A percentile compares a stretch with the other conserved stretches of the same genome.
Conservation (phyloP, 2,888 invertebrate genomes). For the Eudemis profundana region DNA sequence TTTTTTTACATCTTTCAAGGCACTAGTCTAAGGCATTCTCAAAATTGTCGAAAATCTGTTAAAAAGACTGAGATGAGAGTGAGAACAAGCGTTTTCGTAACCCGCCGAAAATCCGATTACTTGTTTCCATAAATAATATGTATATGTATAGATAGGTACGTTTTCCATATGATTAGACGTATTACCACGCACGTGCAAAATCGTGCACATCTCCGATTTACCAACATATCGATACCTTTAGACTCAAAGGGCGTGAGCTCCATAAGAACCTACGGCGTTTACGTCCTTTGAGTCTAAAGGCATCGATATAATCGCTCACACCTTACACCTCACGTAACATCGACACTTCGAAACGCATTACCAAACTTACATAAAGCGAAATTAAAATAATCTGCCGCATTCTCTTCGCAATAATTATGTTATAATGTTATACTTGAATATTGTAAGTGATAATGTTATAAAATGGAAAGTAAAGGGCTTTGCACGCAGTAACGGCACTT, state of each 20-base stretch:
- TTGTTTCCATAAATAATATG: too few relatives aligned
- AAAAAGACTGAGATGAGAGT: too few relatives aligned
- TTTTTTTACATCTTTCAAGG: not conserved
- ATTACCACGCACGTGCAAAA: slow-evolving; percentile 22
- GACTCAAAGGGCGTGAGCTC: too few relatives aligned
- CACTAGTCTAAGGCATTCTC: too few relatives aligned
- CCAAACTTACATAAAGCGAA: slow-evolving; percentile 39
- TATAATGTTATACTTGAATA: slow-evolving; percentile 8
- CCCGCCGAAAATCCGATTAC: too few relatives aligned
- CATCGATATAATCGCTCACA: slow-evolving; percentile 17
- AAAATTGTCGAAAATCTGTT: too few relatives aligned
- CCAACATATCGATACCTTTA: too few relatives aligned
- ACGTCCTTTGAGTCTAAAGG: too few relatives aligned
- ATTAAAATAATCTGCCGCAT: slow-evolving; percentile 24
- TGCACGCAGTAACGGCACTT: not conserved
- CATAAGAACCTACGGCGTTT: too few relatives aligned
- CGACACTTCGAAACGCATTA: slow-evolving; percentile 38
- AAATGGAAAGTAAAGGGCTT: slow-evolving; percentile 41
- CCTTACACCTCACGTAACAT: slow-evolving; percentile 35
- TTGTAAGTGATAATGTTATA: slow-evolving; percentile 26
- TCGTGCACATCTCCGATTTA: slow-evolving; percentile 29
- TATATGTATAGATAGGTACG: not conserved
- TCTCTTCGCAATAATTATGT: slow-evolving; percentile 35
- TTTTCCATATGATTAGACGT: slow-evolving; percentile 3
- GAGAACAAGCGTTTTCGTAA: too few relatives aligned